Percentiles rank a stretch among this genome's conserved stretches.
phyloP scores from a whole-genome alignment of 2,797 vertebrate genomes.

The Hylomyscus alleni region DNA sequence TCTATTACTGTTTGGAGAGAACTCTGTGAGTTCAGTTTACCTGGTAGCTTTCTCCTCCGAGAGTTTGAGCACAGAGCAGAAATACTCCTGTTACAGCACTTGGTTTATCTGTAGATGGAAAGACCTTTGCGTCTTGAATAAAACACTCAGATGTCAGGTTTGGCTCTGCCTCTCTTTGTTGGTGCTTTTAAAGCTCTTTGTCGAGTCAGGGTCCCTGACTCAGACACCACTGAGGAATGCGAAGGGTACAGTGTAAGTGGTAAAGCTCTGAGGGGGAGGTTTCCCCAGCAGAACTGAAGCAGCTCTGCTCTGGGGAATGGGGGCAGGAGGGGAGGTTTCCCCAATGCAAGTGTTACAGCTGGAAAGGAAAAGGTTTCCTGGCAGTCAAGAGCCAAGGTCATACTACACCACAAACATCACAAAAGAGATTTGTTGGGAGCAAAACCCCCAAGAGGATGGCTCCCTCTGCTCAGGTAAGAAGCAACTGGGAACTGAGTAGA shows the following conservation, averaged over 20 bases:
- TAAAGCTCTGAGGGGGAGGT: neutral
- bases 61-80: slow-evolving; percentile 48
- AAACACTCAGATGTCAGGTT: slow-evolving; percentile 62
- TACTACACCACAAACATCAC: neutral
- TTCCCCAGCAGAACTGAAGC: neutral
- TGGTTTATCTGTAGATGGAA: slow-evolving; percentile 75
- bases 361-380: neutral
- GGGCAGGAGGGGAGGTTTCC: neutral
- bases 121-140: slow-evolving; percentile 73
- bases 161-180: slow-evolving; percentile 64
- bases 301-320: neutral
- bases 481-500: neutral
- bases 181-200: slow-evolving; percentile 40
- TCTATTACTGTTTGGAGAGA: slow-evolving; percentile 52
- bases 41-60: slow-evolving; percentile 62
- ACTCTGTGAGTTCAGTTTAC: slow-evolving; percentile 58
- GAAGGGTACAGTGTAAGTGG: neutral
- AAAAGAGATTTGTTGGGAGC: neutral
- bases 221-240: neutral
- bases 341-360: neutral
- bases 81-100: slow-evolving; percentile 62
- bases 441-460: neutral
- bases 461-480: neutral
- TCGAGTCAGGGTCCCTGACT: slow-evolving; percentile 48
- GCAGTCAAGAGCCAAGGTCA: neutral